Evolutionary conservation across 2,797 vertebrate species (phyloP), one percentile per base, ranked within the genome.

Genomic region (Onychomys leucogaster): DNA sequence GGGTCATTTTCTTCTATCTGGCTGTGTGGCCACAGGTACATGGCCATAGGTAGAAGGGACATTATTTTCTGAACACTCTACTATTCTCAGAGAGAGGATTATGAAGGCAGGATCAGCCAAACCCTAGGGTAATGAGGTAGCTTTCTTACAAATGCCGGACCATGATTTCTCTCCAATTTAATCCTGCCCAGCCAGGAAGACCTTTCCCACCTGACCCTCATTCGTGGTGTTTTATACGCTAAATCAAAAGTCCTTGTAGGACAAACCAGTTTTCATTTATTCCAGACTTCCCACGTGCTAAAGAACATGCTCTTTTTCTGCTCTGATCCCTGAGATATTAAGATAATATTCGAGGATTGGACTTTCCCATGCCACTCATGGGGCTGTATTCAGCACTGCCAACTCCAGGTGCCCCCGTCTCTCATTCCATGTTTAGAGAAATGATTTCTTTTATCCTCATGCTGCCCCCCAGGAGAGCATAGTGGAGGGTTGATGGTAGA

Each of bases 71-170:
- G 63, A 96, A 80, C 12, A 67, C 12, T 2, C 46, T 83, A 55
- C 25, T 57, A n/a, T 71, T 94, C 57, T 96, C 71, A 84, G 92
- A 67, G 43, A 65, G 69, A 67, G 3, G 25, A 87, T 41, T 77
- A 83, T 75, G 21, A 93, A 90, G 91, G 76, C 59, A 84, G 88
- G 78, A 89, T 69, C 23, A 75, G 81, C 6, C 71, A 57, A 92
- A 89, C 19, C 29, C 63, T 55, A 83, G 43, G 61, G 73, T 55
- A 92, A 92, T 25, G n/a, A 88, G 43, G 21, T 43, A 81, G 73
- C 12, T 89, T 95, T 86, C 77, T 76, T 23, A 52, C 32, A 81
- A 76, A 91, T 25, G 69, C 52, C 52, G 27, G 29, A 88, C 23
- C 77, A 49, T n/a, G 61, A 80, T 63, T 73, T 86, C 55, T 94